These are phyloP conservation scores for Podocnemis expansa DNA, from an alignment of 2,113 vertebrate species.

Conservation along the genomic window DNA sequence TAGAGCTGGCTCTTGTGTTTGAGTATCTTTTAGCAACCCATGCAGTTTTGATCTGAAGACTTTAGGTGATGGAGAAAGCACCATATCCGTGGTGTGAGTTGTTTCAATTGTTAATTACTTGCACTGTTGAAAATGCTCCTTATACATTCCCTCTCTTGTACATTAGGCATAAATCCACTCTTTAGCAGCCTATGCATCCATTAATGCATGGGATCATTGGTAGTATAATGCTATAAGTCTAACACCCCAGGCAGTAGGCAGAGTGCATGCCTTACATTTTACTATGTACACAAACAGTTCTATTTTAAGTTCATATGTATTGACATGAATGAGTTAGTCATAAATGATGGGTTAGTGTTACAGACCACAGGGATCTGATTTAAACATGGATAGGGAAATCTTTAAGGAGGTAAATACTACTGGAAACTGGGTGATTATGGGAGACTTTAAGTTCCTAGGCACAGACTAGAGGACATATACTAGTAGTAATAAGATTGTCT, in stretches of 20 bases:
- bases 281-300: neutral
- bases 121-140: neutral
- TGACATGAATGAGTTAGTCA: neutral
- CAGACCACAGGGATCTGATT: too few species aligned
- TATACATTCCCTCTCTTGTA: neutral
- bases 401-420: too few species aligned
- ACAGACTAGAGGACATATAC: too few species aligned
- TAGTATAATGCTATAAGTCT: neutral
- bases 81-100: neutral
- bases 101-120: neutral
- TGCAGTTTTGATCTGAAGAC: neutral
- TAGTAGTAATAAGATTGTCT: too few species aligned
- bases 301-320: neutral
- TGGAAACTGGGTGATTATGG: too few species aligned
- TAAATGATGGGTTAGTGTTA: neutral
- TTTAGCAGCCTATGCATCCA: neutral
- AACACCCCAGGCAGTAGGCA: neutral
- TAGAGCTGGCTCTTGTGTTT: neutral
- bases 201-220: neutral
- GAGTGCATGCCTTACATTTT: neutral
- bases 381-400: too few species aligned
- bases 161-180: neutral
- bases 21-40: neutral
- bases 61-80: neutral
- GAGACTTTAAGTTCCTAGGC: too few species aligned